phyloP scores from a whole-genome alignment of 2,113 vertebrate genomes.

The Noctilio leporinus region DNA sequence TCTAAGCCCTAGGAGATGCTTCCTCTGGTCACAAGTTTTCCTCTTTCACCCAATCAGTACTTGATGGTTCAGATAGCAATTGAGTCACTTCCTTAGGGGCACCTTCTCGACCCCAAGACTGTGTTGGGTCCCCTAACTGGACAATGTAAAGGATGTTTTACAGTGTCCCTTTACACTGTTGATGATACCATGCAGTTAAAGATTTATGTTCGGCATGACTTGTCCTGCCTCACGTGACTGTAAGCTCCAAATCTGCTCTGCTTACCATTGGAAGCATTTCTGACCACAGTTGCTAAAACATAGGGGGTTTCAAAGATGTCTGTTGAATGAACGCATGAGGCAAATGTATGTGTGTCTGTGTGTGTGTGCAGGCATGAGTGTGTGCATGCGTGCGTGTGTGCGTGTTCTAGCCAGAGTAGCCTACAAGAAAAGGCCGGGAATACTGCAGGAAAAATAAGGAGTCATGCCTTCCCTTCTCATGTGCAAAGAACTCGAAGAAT shows the following conservation, averaged over 20 bases:
- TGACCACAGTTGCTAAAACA: neutral
- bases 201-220: neutral
- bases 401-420: neutral
- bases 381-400: too few species aligned
- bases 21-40: conserved; percentile 1
- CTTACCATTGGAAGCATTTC: neutral
- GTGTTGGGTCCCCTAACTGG: neutral
- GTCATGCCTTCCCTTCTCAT: neutral
- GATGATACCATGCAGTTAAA: neutral
- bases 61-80: neutral
- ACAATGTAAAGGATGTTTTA: neutral
- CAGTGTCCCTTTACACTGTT: neutral
- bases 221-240: neutral
- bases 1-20: neutral
- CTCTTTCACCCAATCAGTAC: conserved; percentile 25
- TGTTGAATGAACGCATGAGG: neutral
- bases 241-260: neutral
- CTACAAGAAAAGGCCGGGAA: neutral
- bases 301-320: neutral
- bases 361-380: neutral
- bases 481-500: neutral
- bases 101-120: neutral
- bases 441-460: neutral
- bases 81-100: conserved; percentile 10
- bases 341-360: neutral